Percentiles rank a stretch among this genome's conserved stretches.
Evolutionary conservation across 2,888 invertebrate genomes (phyloP).

Genomic region (Scaptomyza tumidula): DNA sequence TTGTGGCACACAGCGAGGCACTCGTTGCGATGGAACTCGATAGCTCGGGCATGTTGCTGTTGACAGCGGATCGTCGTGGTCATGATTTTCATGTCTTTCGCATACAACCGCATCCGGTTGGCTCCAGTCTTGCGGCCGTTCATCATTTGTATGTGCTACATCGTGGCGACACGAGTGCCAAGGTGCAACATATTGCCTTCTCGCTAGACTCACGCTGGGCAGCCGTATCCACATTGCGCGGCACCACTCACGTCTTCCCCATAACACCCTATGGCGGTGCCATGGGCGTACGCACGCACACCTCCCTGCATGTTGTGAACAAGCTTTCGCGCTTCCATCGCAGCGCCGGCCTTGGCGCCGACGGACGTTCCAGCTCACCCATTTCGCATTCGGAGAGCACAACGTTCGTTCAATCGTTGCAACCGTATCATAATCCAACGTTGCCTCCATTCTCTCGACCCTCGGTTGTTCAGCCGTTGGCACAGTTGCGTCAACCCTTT

Average conservation of each 20-base stretch:
- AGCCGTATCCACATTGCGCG: constrained; percentile 96
- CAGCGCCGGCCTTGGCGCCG: constrained; percentile 94
- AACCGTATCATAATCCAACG: constrained; percentile 93
- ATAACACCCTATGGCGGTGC: constrained; percentile 98
- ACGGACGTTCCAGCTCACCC: constrained; percentile 90
- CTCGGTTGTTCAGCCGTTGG: constrained; percentile 90
- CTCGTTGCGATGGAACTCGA: constrained; percentile 96
- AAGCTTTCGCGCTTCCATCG: constrained; percentile 97
- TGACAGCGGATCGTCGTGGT: constrained; percentile 96
- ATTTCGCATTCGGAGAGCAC: constrained; percentile 84
- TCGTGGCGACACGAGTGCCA: constrained; percentile 97
- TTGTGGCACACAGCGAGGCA: constrained; percentile 94
- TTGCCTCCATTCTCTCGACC: constrained; percentile 96
- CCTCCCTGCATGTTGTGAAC: constrained; percentile 96
- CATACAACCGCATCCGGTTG: constrained; percentile 96
- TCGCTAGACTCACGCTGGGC: constrained; percentile 98
- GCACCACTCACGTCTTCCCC: constrained; percentile 99
- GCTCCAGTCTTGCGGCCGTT: constrained; percentile 93
- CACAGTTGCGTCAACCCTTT: constrained; percentile 92
- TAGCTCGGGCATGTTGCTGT: constrained; percentile 93
- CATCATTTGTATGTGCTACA: constrained; percentile 98
- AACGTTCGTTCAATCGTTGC: constrained; percentile 84
- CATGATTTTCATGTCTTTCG: constrained; percentile 98
- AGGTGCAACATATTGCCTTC: constrained; percentile 96
- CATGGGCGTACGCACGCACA: constrained; percentile 96